phyloP scores from a whole-genome alignment of 2,888 invertebrate species.

The Nyleta sp. region DNA sequence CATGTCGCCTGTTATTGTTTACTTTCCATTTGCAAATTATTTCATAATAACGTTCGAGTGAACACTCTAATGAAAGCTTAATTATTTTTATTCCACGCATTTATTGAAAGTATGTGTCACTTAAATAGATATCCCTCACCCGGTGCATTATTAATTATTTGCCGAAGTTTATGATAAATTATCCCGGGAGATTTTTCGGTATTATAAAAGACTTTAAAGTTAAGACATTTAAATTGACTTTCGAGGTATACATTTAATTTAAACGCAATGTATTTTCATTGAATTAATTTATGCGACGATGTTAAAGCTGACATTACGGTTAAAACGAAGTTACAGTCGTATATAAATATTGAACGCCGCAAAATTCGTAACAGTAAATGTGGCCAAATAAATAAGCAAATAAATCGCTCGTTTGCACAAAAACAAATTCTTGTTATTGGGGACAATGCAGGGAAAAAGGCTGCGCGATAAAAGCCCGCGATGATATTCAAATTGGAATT shows the following conservation, averaged over 20 bases:
- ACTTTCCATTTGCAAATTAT: too few relatives aligned
- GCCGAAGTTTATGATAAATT: not conserved
- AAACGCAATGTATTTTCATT: not conserved
- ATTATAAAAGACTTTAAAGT: not conserved
- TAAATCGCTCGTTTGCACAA: conserved; percentile 34
- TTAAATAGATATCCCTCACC: too few relatives aligned
- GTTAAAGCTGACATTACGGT: conserved; percentile 2
- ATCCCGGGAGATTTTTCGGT: not conserved
- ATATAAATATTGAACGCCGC: conserved; percentile 14
- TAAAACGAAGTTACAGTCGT: conserved; percentile 1
- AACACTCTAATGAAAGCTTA: too few relatives aligned
- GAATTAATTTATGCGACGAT: not conserved
- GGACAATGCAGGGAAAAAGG: conserved; percentile 19
- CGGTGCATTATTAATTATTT: not conserved
- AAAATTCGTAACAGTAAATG: conserved; percentile 26
- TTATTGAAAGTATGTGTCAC: too few relatives aligned
- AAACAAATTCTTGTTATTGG: conserved; percentile 34
- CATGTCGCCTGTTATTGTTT: too few relatives aligned
- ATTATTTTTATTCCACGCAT: too few relatives aligned
- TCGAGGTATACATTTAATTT: not conserved
- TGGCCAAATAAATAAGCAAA: conserved; percentile 15
- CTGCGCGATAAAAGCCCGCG: conserved; percentile 53
- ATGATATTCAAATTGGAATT: conserved; percentile 63
- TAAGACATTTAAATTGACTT: conserved; percentile 5
- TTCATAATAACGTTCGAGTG: too few relatives aligned